Evolutionary conservation across 2,888 invertebrate genomes (phyloP).

Genomic region (Ichneumoninae sp.): DNA sequence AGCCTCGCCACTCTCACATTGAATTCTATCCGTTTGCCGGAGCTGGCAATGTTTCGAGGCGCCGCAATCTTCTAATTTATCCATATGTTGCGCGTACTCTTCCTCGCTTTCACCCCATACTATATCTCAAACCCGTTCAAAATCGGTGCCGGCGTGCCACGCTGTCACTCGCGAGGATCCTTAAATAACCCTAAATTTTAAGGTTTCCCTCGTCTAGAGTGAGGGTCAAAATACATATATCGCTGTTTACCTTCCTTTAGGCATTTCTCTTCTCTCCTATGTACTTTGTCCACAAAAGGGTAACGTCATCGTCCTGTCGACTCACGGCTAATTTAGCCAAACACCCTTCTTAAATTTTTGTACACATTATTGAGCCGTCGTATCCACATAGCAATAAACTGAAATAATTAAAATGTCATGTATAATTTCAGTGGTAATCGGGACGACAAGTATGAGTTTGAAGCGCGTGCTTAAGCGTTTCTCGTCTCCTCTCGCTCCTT

Average conservation of each 20-base stretch:
- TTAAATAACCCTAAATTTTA: conserved; percentile 73
- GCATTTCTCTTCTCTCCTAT: conserved; percentile 19
- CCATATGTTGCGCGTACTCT: conserved; percentile 72
- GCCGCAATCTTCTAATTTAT: conserved; percentile 79
- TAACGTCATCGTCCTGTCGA: conserved; percentile 12
- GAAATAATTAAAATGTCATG: not conserved
- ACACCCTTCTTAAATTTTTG: not conserved
- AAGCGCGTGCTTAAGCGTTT: conserved; percentile 18
- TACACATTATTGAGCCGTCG: conserved; percentile 8
- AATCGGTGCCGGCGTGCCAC: conserved; percentile 65
- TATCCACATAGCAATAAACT: not conserved
- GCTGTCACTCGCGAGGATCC: conserved; percentile 58
- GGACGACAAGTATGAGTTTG: not conserved
- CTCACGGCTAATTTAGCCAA: conserved; percentile 14
- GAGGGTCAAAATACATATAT: conserved; percentile 65
- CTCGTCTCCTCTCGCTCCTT: conserved; percentile 25
- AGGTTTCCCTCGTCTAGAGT: conserved; percentile 45
- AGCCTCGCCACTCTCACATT: conserved; percentile 72
- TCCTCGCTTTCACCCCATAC: conserved; percentile 50
- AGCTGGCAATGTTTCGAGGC: conserved; percentile 66
- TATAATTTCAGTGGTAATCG: not conserved
- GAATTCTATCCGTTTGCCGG: conserved; percentile 79
- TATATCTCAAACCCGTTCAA: conserved; percentile 50
- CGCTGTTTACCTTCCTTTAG: conserved; percentile 41
- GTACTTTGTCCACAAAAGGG: not conserved